Conservation (phyloP, 2,113 vertebrate species). For the Pelvicachromis taeniatus region DNA sequence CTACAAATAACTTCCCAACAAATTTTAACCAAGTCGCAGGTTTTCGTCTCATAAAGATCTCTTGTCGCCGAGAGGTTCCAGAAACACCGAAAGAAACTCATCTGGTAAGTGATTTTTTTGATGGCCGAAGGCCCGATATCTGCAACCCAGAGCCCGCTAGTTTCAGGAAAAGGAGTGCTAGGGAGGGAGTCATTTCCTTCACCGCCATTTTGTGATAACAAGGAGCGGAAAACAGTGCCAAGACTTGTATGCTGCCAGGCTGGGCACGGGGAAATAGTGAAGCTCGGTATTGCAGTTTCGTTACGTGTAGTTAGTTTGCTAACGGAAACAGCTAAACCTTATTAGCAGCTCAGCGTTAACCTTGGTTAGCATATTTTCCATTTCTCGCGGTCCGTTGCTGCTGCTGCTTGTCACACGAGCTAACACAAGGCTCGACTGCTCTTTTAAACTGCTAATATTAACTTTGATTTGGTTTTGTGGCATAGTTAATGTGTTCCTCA, state of each 20-base stretch:
- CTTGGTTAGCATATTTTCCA: constrained; percentile 5
- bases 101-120: constrained; percentile 59
- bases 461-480: not conserved
- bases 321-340: not conserved
- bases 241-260: constrained; percentile 16
- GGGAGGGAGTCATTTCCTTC: constrained; percentile 77
- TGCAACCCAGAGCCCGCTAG: constrained; percentile 51
- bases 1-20: constrained; percentile 1
- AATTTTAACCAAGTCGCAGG: not conserved
- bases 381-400: not conserved
- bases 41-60: not conserved
- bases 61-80: not conserved
- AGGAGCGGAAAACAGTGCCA: constrained; percentile 63
- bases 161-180: constrained; percentile 66
- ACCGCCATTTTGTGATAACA: constrained; percentile 82
- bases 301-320: not conserved
- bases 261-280: not conserved
- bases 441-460: not conserved
- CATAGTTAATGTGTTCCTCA: rapidly evolving
- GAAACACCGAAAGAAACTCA: constrained; percentile 27
- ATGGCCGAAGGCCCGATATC: constrained; percentile 10
- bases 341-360: not conserved
- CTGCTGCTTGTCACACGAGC: constrained; percentile 5
- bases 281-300: not conserved
- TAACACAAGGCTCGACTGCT: not conserved